Evolutionary conservation across 2,888 invertebrate species (phyloP).

Genomic region (Lobophora halterata): DNA sequence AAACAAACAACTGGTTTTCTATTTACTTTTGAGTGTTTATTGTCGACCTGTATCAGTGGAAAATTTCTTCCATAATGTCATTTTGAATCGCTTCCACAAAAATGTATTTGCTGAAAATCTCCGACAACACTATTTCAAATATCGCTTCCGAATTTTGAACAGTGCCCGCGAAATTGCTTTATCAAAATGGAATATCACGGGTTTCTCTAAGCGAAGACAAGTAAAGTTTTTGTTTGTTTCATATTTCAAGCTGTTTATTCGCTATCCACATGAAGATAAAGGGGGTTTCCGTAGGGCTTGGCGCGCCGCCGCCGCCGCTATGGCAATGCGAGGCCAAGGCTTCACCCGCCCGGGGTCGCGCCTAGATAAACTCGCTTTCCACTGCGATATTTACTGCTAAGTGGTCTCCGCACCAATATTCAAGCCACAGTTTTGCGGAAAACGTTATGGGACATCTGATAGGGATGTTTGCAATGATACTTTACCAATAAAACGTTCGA

Average conservation of each 20-base stretch:
- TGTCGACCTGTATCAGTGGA: no score
- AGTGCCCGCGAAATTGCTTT: slow-evolving; percentile 2
- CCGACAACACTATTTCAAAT: background rate
- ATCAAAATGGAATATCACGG: slow-evolving; percentile 4
- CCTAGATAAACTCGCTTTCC: no score
- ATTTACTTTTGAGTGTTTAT: no score
- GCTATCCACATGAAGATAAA: background rate
- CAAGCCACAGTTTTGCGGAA: no score
- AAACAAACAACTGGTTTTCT: slow-evolving; percentile 17
- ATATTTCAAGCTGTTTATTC: background rate
- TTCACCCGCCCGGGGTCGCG: no score
- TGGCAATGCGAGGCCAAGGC: slow-evolving; percentile 1
- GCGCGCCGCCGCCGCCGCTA: background rate
- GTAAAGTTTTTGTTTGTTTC: background rate
- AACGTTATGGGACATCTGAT: no score
- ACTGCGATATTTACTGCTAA: no score
- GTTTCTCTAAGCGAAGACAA: slow-evolving; percentile 4
- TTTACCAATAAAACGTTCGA: no score
- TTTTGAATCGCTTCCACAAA: background rate
- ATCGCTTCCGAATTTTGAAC: no score
- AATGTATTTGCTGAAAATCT: background rate
- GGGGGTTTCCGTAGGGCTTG: background rate
- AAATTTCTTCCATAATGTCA: no score
- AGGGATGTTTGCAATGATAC: no score
- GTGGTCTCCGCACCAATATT: no score